phyloP scores from a whole-genome alignment of 2,113 vertebrate species.

The Apteryx mantelli region DNA sequence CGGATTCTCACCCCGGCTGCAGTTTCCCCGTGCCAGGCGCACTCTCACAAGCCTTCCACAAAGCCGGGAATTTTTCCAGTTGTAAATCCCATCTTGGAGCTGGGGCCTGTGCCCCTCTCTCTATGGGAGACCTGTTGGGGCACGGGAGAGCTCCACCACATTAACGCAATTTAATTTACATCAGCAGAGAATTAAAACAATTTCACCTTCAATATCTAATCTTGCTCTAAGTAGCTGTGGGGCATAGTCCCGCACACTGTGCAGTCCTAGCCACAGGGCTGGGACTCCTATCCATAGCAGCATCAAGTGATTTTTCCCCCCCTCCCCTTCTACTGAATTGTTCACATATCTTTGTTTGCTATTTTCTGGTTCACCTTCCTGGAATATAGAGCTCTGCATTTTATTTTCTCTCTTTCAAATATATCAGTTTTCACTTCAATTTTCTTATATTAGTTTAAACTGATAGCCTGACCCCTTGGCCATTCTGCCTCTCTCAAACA shows the following conservation, averaged over 20 bases:
- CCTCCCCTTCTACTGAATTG: not conserved
- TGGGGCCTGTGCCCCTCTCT: not conserved
- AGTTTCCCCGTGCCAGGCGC: not conserved
- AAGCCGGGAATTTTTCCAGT: not conserved
- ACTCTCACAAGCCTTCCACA: not conserved
- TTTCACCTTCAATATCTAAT: not conserved
- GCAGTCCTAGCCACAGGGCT: not conserved
- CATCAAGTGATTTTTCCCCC: not conserved
- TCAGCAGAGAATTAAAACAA: not conserved
- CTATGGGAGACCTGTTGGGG: not conserved
- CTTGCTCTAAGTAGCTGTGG: not conserved
- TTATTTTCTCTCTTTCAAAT: conserved; percentile 10
- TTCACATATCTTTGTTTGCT: not conserved
- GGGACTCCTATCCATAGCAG: not conserved
- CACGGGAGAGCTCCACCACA: not conserved
- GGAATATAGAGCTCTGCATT: not conserved
- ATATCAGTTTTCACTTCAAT: conserved; percentile 2
- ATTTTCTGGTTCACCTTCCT: not conserved
- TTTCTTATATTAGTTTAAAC: conserved; percentile 15
- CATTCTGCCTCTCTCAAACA: conserved; percentile 37
- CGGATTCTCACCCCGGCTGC: not conserved
- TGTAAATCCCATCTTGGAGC: not conserved
- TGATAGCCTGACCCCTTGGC: conserved; percentile 30
- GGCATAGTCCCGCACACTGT: not conserved
- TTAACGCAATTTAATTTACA: not conserved